phyloP scores from a whole-genome alignment of 1,140 invertebrate species.

The Drosophila truncata region DNA sequence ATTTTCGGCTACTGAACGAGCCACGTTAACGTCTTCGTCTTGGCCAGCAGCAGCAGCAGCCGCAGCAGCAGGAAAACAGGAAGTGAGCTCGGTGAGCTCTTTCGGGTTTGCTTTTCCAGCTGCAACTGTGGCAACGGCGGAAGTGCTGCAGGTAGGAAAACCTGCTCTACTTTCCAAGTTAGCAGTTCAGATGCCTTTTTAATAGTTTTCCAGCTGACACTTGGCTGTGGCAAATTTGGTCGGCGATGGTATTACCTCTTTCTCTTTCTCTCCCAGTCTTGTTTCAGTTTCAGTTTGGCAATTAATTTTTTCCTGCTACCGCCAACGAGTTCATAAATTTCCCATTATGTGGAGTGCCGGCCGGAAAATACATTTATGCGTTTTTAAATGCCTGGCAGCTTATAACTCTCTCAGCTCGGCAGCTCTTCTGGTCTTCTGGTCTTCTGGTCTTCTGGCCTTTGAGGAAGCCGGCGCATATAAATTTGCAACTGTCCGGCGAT shows the following conservation, averaged over 20 bases:
- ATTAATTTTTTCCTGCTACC: slow-evolving; percentile 67
- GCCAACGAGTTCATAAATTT: slow-evolving; percentile 72
- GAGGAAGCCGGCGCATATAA: slow-evolving; percentile 54
- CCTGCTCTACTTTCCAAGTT: slow-evolving; percentile 28
- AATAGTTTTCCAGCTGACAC: slow-evolving; percentile 78
- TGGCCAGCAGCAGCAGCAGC: slow-evolving; percentile 33
- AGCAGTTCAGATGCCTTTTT: slow-evolving; percentile 64
- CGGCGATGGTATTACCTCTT: not conserved
- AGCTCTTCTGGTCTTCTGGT: slow-evolving; percentile 12
- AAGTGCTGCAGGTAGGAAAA: slow-evolving; percentile 70
- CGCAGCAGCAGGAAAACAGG: slow-evolving; percentile 65
- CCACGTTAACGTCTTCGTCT: slow-evolving; percentile 21
- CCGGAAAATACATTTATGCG: slow-evolving; percentile 79
- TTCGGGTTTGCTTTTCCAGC: slow-evolving; percentile 27
- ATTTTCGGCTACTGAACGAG: slow-evolving; percentile 59
- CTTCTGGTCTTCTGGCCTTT: slow-evolving; percentile 17
- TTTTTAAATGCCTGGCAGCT: slow-evolving; percentile 73
- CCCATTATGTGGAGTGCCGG: slow-evolving; percentile 56
- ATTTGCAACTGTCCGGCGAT: slow-evolving; percentile 59
- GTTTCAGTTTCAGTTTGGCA: slow-evolving; percentile 51
- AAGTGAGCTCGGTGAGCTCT: slow-evolving; percentile 64
- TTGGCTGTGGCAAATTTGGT: slow-evolving; percentile 51
- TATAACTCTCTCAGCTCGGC: slow-evolving; percentile 46
- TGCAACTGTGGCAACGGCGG: slow-evolving; percentile 36
- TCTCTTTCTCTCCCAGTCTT: slow-evolving; percentile 23